Base-by-base conservation (phyloP, 2,797 vertebrate genomes). In the Crotalus adamanteus region DNA sequence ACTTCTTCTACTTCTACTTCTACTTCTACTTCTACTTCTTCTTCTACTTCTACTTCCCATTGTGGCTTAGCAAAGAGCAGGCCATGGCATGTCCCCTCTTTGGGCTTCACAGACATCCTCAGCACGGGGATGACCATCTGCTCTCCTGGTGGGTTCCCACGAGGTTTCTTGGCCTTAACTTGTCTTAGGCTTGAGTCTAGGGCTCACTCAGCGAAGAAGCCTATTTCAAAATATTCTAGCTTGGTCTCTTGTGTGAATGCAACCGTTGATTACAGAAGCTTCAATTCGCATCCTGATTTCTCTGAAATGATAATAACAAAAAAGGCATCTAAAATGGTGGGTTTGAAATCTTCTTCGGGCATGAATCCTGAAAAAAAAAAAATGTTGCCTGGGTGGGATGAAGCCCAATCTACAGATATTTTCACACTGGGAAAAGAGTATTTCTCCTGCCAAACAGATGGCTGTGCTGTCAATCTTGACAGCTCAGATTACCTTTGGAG, bases 401-500 rank as follows among this genome's bases (percentile, higher is more conserved):
- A 57, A 85, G 20, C 31, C 26, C 8, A 11, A 91, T 47, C 28
- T 57, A 6, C 28, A 57, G 37, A 18, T 13, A 26, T 16, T 11
- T n/a, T 25, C 73, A 51, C n/a, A 14, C 51, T 42, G 51, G 85
- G 31, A 4, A n/a, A 86, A 86, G 31, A 56, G 85, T 51, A 55
- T 65, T 31, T 56, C 47, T 56, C n/a, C 86, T 11, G 13, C 20
- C 86, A 87, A 20, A 56, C 60, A 87, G 85, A 91, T 91, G 91
- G 91, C 56, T 87, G 12, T 91, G 18, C 61, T 91, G 91, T 91
- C 91, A 91, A 47, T 56, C n/a, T 42, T 73, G 91, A 87, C 85
- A 87, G 91, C 31, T 14, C 91, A 28, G 86, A 73, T 91, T 87
- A 87, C 91, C 61, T 91, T 91, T 56, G 26, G 91, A 73, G 9